Conservation (phyloP, 23 tunicate genomes). For the Ascidia mentula region DNA sequence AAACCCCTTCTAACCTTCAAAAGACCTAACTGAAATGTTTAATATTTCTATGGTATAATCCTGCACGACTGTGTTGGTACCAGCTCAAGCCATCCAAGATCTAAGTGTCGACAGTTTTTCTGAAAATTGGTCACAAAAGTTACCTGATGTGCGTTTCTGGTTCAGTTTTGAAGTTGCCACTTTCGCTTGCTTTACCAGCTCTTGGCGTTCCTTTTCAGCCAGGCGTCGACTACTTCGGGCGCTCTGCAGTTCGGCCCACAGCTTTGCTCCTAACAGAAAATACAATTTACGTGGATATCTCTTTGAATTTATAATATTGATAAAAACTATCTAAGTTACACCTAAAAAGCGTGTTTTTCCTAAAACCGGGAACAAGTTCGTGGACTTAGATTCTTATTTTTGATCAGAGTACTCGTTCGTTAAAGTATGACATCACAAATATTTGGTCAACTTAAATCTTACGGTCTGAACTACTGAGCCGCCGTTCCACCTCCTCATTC, state of each 20-base stretch:
- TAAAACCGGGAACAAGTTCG: too few relatives aligned
- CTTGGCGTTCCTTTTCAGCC: conserved; percentile 72
- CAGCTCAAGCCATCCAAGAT: too few relatives aligned
- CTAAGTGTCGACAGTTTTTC: too few relatives aligned
- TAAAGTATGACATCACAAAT: not conserved
- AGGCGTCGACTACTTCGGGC: conserved; percentile 29
- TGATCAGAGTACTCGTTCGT: too few relatives aligned
- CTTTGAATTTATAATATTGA: not conserved
- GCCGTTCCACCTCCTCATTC: not conserved
- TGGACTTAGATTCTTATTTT: too few relatives aligned
- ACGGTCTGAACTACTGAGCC: conserved; percentile 36
- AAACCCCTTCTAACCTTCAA: too few relatives aligned
- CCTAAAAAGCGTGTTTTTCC: too few relatives aligned
- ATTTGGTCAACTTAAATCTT: not conserved
- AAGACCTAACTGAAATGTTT: too few relatives aligned
- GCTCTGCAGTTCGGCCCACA: conserved; percentile 64
- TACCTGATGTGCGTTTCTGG: conserved; percentile 70
- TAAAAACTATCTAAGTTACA: too few relatives aligned
- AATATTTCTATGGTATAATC: too few relatives aligned
- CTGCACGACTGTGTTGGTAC: too few relatives aligned
- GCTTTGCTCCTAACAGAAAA: conserved; percentile 21
- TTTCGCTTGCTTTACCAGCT: conserved; percentile 63
- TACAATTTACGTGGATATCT: not conserved
- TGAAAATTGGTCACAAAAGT: too few relatives aligned
- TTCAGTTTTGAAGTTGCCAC: conserved; percentile 54